Conservation (phyloP, 1,140 invertebrate species). For the Atta texana region DNA sequence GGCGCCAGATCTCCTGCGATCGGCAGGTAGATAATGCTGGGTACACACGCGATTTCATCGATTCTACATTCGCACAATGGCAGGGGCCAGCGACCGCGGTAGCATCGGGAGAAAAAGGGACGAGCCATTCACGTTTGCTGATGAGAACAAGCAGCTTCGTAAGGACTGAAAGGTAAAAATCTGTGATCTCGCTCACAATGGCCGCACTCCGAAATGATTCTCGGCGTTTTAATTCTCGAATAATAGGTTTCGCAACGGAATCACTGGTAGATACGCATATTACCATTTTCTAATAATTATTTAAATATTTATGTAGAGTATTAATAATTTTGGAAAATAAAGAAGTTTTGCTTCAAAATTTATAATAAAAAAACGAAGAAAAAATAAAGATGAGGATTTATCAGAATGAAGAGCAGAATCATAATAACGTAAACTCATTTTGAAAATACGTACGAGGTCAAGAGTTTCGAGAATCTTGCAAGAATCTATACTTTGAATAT, state of each 20-base stretch:
- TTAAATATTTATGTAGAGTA: constrained; percentile 2
- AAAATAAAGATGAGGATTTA: background rate
- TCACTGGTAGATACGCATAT: background rate
- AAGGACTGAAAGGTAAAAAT: constrained; percentile 75
- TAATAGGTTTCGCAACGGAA: constrained; percentile 35
- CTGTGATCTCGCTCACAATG: constrained; percentile 64
- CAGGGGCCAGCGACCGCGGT: constrained; percentile 59
- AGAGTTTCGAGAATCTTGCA: background rate
- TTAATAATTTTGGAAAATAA: background rate
- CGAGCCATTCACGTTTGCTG: constrained; percentile 77
- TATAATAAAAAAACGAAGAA: background rate
- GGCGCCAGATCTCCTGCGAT: constrained; percentile 81
- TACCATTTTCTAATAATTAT: background rate
- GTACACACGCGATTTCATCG: constrained; percentile 82
- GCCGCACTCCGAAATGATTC: constrained; percentile 31
- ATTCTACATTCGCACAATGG: constrained; percentile 79
- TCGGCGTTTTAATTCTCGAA: constrained; percentile 57
- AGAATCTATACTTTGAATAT: background rate
- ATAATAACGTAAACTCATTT: background rate
- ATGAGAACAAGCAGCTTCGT: constrained; percentile 73
- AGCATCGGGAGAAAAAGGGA: constrained; percentile 67
- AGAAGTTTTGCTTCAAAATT: background rate
- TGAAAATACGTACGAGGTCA: background rate
- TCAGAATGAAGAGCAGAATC: background rate
- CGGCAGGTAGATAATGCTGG: constrained; percentile 82